Evolutionary conservation across 2,113 vertebrate genomes (phyloP).

Genomic region (Zapus hudsonius): DNA sequence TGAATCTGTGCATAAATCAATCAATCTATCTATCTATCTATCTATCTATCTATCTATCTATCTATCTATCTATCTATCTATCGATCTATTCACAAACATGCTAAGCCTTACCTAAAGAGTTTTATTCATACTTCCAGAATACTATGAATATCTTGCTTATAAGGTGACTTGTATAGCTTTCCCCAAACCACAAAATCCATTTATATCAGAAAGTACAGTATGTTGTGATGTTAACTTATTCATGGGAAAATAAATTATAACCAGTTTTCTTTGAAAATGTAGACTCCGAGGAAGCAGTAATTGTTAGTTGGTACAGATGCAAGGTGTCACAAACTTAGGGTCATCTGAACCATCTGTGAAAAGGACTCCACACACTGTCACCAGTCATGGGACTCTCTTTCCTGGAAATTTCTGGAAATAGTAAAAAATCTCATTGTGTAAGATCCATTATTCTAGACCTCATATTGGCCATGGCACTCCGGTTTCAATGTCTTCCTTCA

Average conservation of each 20-base stretch:
- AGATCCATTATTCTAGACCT: neutral
- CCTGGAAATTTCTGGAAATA: constrained; percentile 17
- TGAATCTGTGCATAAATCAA: neutral
- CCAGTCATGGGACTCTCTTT: neutral
- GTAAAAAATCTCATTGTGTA: neutral
- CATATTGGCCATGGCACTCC: neutral
- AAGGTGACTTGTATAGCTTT: neutral
- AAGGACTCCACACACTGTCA: neutral
- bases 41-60: neutral
- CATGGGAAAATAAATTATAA: neutral
- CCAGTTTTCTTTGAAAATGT: neutral
- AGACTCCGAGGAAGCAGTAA: neutral
- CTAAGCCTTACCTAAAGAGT: too few relatives aligned
- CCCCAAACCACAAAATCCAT: neutral
- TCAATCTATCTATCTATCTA: neutral
- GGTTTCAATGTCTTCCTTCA: neutral
- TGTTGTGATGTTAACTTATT: constrained; percentile 8
- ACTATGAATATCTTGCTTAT: too few relatives aligned
- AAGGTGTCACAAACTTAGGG: neutral
- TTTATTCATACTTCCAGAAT: too few relatives aligned
- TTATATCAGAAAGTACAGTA: neutral
- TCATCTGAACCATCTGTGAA: neutral
- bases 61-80: too few relatives aligned
- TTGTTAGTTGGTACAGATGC: neutral
- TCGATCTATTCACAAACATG: neutral